These are phyloP conservation scores for Halcyon leucocephala DNA, from an alignment of 2,797 vertebrate species.

Conservation along the genomic window DNA sequence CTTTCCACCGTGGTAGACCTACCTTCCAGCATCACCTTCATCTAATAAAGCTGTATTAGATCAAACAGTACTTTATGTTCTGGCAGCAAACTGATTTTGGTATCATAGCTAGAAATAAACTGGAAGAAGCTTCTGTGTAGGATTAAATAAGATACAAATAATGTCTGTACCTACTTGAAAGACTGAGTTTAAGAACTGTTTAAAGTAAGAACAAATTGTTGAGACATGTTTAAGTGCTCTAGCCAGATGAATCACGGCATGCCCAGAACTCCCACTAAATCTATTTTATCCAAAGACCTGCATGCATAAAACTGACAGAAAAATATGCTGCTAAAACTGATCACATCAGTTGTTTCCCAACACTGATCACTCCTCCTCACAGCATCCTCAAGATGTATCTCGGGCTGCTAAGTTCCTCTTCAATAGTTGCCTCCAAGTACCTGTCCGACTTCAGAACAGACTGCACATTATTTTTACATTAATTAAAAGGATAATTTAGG, in stretches of 20 bases:
- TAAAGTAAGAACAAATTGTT: conserved; percentile 24
- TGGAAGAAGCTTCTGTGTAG: not conserved
- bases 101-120: not conserved
- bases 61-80: conserved; percentile 13
- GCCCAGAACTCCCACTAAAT: conserved; percentile 55
- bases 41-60: not conserved
- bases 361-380: conserved; percentile 2
- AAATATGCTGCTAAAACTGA: conserved; percentile 33
- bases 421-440: not conserved
- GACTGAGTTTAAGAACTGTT: conserved; percentile 18
- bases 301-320: conserved; percentile 25
- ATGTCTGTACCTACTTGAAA: conserved; percentile 2
- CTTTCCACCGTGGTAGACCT: not conserved
- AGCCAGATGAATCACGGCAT: conserved; percentile 33
- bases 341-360: conserved; percentile 25
- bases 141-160: conserved; percentile 21
- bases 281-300: conserved; percentile 27
- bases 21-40: not conserved
- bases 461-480: not conserved
- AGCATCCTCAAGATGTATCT: not conserved
- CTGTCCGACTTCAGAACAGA: not conserved
- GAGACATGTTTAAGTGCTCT: conserved; percentile 5
- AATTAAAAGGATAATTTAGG: not conserved
- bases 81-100: conserved; percentile 7
- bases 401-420: not conserved